These are phyloP conservation scores for Patella ulyssiponensis DNA, from an alignment of 2,888 invertebrate genomes.

Conservation along the genomic window DNA sequence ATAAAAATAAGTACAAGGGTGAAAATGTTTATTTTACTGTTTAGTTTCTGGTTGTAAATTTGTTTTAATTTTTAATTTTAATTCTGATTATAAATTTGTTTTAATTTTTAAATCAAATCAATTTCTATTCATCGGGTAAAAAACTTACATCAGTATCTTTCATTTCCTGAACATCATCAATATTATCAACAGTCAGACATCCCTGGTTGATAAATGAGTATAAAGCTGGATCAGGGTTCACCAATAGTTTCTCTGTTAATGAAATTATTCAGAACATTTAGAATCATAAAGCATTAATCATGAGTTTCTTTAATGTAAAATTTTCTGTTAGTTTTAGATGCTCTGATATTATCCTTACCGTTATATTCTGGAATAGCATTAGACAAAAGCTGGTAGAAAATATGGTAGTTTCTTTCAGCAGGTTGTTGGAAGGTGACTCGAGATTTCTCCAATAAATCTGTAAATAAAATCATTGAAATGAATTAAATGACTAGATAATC, in stretches of 20 bases:
- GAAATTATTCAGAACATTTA: background rate
- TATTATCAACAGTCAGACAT: constrained; percentile 91
- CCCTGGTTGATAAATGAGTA: constrained; percentile 97
- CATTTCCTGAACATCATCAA: constrained; percentile 97
- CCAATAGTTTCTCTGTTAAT: constrained; percentile 82
- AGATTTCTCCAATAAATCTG: constrained; percentile 99
- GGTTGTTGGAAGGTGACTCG: constrained; percentile 99
- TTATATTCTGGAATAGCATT: constrained; percentile 50
- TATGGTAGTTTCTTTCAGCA: constrained; percentile 98
- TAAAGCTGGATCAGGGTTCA: constrained; percentile 84
- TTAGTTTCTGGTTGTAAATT: too few species aligned
- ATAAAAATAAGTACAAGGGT: constrained; percentile 16
- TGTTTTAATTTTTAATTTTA: too few species aligned
- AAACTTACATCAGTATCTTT: constrained; percentile 64
- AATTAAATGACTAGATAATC: background rate
- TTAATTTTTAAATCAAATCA: too few species aligned
- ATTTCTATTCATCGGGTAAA: background rate
- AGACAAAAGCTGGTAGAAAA: constrained; percentile 94
- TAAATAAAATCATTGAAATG: constrained; percentile 51
- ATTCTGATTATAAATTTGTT: too few species aligned
- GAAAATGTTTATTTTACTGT: too few species aligned
- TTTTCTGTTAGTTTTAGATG: background rate
- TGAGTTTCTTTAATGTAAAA: background rate
- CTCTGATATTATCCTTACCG: constrained; percentile 35
- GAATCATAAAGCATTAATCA: background rate